Conservation (phyloP, 2,113 vertebrate genomes). For the Lagopus leucura region DNA sequence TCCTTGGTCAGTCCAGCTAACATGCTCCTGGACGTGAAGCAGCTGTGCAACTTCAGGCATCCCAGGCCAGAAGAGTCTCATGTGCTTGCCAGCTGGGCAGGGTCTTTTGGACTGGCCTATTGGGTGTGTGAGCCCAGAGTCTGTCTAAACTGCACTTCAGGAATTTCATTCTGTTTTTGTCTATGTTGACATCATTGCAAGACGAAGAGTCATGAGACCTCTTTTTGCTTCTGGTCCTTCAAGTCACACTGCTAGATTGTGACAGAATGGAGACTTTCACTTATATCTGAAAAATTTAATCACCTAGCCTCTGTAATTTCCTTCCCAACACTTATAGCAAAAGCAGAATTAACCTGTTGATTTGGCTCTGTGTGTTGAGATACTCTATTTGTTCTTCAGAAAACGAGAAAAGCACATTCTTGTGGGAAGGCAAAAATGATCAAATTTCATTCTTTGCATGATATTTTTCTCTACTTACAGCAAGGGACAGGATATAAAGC, state of each 20-base stretch:
- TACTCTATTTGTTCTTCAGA: neutral
- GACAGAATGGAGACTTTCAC: neutral
- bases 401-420: neutral
- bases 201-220: neutral
- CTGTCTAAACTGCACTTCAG: neutral
- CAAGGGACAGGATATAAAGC: neutral
- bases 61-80: neutral
- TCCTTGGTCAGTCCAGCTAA: neutral
- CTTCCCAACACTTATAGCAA: neutral
- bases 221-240: neutral
- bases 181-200: neutral
- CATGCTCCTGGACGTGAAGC: neutral
- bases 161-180: neutral
- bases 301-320: neutral
- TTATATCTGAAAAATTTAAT: neutral
- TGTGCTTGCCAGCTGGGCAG: neutral
- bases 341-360: neutral
- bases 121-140: neutral
- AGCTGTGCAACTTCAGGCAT: neutral
- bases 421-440: neutral
- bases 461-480: neutral
- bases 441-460: neutral
- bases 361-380: neutral
- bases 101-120: neutral
- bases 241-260: neutral